Conservation (phyloP, 1,140 invertebrate species). For the Zaprionus lachaisei region DNA sequence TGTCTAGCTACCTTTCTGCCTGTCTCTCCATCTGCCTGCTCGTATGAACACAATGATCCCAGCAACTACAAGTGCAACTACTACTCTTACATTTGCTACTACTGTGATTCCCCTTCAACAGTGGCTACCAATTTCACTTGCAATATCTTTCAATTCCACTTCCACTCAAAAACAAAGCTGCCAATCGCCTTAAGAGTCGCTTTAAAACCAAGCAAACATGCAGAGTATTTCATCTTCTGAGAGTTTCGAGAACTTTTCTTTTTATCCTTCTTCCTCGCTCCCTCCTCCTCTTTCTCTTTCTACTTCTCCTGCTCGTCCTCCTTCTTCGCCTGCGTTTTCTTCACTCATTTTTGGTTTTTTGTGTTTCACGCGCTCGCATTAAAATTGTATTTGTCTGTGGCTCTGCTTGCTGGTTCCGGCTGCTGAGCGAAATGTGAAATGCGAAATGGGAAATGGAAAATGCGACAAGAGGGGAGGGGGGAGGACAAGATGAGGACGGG, state of each 20-base stretch:
- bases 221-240: background rate
- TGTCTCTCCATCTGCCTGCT: no score
- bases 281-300: background rate
- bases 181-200: background rate
- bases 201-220: background rate
- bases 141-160: background rate
- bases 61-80: background rate
- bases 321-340: background rate
- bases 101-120: background rate
- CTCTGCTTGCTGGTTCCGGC: slow-evolving; percentile 21
- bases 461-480: background rate
- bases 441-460: slow-evolving; percentile 28
- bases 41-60: background rate
- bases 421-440: slow-evolving; percentile 26
- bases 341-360: slow-evolving; percentile 7
- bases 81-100: background rate
- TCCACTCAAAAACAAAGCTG: background rate
- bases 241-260: background rate
- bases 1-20: no score
- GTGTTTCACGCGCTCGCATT: slow-evolving; percentile 59
- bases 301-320: background rate
- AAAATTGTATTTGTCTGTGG: slow-evolving; percentile 76
- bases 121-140: background rate
- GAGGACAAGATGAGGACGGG: no score
- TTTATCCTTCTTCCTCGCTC: background rate